Conservation (phyloP, 53 echinoderm and acorn worm species). For the Hippasteria phrygiana region DNA sequence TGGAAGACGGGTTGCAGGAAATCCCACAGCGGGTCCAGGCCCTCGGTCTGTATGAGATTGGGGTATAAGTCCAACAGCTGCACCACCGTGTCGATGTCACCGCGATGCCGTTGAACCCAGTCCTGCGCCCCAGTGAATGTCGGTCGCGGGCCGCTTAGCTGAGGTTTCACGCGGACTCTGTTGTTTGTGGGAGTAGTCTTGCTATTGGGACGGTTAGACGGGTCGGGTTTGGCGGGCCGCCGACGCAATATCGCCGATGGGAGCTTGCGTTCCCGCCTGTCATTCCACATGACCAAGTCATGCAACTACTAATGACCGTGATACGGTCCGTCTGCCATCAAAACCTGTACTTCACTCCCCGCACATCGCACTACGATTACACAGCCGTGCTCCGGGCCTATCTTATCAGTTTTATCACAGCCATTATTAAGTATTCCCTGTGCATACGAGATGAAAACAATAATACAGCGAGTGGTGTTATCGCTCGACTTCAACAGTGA, state of each 20-base stretch:
- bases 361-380: neutral
- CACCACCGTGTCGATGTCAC: conserved; percentile 74
- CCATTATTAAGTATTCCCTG: neutral
- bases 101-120: conserved; percentile 79
- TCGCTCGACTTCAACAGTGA: neutral
- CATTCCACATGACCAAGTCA: conserved; percentile 48
- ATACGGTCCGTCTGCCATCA: neutral
- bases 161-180: conserved; percentile 19
- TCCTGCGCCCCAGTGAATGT: conserved; percentile 78
- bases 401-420: conserved; percentile 12
- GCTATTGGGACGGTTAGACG: neutral
- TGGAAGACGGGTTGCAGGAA: conserved; percentile 44
- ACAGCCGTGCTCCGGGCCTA: neutral
- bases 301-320: neutral
- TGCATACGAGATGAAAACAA: neutral
- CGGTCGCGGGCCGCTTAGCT: conserved; percentile 47
- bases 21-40: conserved; percentile 55
- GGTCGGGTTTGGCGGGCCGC: conserved; percentile 3
- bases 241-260: conserved; percentile 46
- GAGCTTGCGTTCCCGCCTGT: conserved; percentile 52
- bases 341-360: neutral
- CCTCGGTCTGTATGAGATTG: conserved; percentile 73
- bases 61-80: conserved; percentile 80
- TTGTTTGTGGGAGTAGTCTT: neutral
- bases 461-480: neutral